A percentile compares a stretch with the other conserved stretches of the same genome.
Evolutionary conservation across 2,888 invertebrate species (phyloP).

Genomic region (Eupsilia transversa): DNA sequence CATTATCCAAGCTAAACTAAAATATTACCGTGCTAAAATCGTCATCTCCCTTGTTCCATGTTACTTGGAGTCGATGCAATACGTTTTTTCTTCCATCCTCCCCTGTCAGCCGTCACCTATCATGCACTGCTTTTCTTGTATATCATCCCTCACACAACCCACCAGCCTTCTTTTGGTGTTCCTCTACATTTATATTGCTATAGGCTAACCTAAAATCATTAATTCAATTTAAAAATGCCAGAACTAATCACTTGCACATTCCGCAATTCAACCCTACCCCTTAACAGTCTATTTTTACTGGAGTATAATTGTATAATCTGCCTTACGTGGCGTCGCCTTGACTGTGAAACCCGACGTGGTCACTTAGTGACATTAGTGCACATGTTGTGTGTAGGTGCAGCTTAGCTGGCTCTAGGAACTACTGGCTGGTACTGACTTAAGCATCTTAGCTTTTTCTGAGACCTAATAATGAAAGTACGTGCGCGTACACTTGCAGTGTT

Average conservation of each 20-base stretch:
- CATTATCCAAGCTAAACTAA: too few relatives aligned
- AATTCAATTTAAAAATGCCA: neutral
- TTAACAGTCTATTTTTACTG: slow-evolving; percentile 47
- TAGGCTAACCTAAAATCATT: neutral
- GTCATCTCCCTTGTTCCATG: too few relatives aligned
- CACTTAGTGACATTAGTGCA: slow-evolving; percentile 60
- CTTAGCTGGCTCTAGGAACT: slow-evolving; percentile 14
- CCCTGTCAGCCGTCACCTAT: too few relatives aligned
- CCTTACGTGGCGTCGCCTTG: slow-evolving; percentile 65
- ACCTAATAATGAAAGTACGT: neutral
- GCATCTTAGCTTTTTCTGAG: neutral
- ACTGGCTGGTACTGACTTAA: neutral
- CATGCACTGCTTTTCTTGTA: neutral
- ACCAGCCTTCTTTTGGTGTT: too few relatives aligned
- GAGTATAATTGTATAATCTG: slow-evolving; percentile 46
- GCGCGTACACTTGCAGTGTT: neutral
- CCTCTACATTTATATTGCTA: too few relatives aligned
- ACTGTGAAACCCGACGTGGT: slow-evolving; percentile 71
- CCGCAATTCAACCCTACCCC: slow-evolving; percentile 26
- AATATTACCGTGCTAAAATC: too few relatives aligned
- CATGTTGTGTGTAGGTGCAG: slow-evolving; percentile 28
- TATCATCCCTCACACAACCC: neutral
- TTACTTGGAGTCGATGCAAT: too few relatives aligned
- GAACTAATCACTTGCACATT: slow-evolving; percentile 2
- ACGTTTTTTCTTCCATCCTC: too few relatives aligned